A percentile compares a stretch with the other conserved stretches of the same genome.
Conservation (phyloP, 2,888 invertebrate genomes). For the Cantharis lateralis region DNA sequence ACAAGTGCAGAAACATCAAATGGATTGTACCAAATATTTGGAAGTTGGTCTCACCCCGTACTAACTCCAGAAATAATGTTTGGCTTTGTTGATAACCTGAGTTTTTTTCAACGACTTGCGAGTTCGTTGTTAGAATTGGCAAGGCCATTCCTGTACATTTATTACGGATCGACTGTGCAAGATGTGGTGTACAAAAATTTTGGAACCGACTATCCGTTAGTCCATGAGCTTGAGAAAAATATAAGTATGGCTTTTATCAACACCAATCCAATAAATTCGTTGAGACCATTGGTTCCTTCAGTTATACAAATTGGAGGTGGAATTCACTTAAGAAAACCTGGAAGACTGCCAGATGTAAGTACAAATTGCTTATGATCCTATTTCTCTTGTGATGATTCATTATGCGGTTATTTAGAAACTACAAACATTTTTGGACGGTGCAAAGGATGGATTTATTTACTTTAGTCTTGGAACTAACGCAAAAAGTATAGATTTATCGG, state of each 20-base stretch:
- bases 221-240: constrained; percentile 9
- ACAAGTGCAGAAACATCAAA: not conserved
- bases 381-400: not conserved
- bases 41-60: not conserved
- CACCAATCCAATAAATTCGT: constrained; percentile 26
- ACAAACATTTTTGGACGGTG: constrained; percentile 40
- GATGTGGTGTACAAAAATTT: constrained; percentile 8
- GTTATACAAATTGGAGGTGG: constrained; percentile 28
- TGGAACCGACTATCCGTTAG: not conserved
- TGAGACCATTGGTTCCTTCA: constrained; percentile 27
- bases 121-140: not conserved
- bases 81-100: not conserved
- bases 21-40: not conserved
- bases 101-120: not conserved
- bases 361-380: not conserved
- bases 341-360: constrained; percentile 25
- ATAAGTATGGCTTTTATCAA: constrained; percentile 28
- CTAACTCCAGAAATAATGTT: not conserved
- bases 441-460: constrained; percentile 43
- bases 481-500: constrained; percentile 38
- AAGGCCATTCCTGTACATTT: not conserved
- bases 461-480: constrained; percentile 49
- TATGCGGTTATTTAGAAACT: constrained; percentile 37
- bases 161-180: not conserved
- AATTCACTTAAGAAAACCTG: constrained; percentile 21